Evolutionary conservation across 2,113 vertebrate genomes (phyloP).

Genomic region (Synodontis membranacea): DNA sequence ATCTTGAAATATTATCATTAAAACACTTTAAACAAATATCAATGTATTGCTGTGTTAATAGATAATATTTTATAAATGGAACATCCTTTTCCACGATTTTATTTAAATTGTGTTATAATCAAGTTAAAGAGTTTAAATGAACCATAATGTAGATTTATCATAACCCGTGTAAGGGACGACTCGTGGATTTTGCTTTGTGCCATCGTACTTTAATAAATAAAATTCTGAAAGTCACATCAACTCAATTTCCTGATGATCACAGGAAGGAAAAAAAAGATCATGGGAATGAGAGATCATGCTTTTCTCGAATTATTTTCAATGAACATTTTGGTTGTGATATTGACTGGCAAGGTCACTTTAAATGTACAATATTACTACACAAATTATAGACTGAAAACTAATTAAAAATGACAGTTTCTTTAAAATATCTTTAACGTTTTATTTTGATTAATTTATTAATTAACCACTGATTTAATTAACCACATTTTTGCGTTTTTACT

Average conservation of each 20-base stretch:
- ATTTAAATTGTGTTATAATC: no score
- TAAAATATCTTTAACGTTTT: not conserved
- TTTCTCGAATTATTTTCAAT: not conserved
- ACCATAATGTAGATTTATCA: no score
- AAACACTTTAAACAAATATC: not conserved
- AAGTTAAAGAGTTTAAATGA: no score
- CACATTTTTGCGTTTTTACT: not conserved
- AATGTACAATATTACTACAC: not conserved
- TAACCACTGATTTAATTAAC: no score
- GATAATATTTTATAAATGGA: not conserved
- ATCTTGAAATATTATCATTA: not conserved
- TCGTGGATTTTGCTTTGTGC: not conserved
- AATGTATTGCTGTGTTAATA: not conserved
- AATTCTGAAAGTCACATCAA: not conserved
- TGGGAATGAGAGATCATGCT: not conserved
- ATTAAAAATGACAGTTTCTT: not conserved
- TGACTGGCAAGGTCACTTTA: not conserved
- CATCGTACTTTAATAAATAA: not conserved
- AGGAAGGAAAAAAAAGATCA: not conserved
- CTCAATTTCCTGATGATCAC: not conserved
- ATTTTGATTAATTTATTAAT: no score
- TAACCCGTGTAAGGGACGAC: no score
- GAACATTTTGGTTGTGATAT: not conserved
- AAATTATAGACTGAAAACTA: not conserved
- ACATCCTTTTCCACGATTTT: not conserved